Base-by-base conservation (phyloP, 1,140 invertebrate species). In the Plectus sambesii region DNA sequence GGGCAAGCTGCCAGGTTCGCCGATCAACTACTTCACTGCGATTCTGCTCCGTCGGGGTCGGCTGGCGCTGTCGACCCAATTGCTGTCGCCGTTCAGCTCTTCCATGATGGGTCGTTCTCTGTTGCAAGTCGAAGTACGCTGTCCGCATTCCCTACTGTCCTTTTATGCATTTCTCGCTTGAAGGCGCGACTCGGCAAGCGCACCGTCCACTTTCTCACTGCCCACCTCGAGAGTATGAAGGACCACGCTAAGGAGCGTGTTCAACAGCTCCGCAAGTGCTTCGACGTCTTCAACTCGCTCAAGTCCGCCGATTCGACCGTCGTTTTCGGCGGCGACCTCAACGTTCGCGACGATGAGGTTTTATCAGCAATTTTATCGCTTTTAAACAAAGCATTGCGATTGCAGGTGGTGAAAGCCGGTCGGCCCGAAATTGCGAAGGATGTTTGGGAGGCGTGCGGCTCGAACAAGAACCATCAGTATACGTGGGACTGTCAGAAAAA, bases 321-420 rank as follows among this genome's bases (percentile, higher is more conserved):
- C 0, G 64, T 80, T 27, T 78, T 79, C 69, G 78, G 70, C 36
- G 78, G 78, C 8, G 78, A 80, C 62, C 56, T 79, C 5, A 80
- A 80, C 60, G 51, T 79, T 1, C 61, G 78, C 37, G 78, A 80
- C 56, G 73, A 73, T 61, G 78, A 80, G 69, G 77, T 78, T 22
- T 12, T 4, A 24, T 45, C 12, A 33, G 12, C 17, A 33, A 33
- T 12, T 33, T 12, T n/a, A n/a, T n/a, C 12, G n/a, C n/a, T 33
- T 33, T 33, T 12, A 33, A 33, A 33, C n/a, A 12, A 12, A 12
- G 30, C 30, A 33, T 33, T 43, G 5, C 53, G 39, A 5, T 61
- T 67, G 22, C 52, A 77, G 72, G 33, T 78, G 23, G 51, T 54
- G 35, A 53, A 60, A 19, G 62, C 69, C 2, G 73, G 73, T 15